Conservation (phyloP, 1,140 invertebrate species). For the Asobara japonica region DNA sequence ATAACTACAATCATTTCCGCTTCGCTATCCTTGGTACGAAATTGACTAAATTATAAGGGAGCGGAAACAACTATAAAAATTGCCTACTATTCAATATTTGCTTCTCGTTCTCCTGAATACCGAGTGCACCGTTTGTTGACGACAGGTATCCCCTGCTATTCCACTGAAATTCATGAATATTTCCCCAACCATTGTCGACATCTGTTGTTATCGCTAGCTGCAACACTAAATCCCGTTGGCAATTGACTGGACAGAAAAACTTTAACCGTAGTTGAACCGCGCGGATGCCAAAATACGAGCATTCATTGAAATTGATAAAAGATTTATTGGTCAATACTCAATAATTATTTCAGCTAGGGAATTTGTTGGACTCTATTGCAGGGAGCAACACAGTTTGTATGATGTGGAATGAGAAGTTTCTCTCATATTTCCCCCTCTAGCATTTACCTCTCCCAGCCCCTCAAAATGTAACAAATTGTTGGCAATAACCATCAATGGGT, state of each 20-base stretch:
- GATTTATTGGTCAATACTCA: conserved; percentile 38
- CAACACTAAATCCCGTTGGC: conserved; percentile 4
- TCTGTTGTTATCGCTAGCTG: background rate
- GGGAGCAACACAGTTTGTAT: background rate
- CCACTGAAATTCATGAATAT: background rate
- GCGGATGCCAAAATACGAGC: background rate
- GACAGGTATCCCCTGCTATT: background rate
- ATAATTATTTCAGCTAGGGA: conserved; percentile 37
- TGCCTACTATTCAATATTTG: background rate
- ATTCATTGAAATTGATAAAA: conserved; percentile 27
- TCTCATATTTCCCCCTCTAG: background rate
- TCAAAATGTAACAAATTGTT: conserved; percentile 46
- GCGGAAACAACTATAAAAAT: background rate
- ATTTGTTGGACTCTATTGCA: conserved; percentile 16
- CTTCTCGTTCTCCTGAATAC: conserved; percentile 18
- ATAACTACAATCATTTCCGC: too few relatives aligned
- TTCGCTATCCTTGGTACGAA: too few relatives aligned
- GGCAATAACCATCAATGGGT: conserved; percentile 48
- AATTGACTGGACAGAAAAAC: background rate
- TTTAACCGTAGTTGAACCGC: background rate
- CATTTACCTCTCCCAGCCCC: background rate
- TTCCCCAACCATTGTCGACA: background rate
- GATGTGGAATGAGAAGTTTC: background rate
- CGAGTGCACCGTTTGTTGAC: background rate
- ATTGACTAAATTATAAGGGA: background rate